phyloP scores from a whole-genome alignment of 2,888 invertebrate genomes.

The Noctua janthina region DNA sequence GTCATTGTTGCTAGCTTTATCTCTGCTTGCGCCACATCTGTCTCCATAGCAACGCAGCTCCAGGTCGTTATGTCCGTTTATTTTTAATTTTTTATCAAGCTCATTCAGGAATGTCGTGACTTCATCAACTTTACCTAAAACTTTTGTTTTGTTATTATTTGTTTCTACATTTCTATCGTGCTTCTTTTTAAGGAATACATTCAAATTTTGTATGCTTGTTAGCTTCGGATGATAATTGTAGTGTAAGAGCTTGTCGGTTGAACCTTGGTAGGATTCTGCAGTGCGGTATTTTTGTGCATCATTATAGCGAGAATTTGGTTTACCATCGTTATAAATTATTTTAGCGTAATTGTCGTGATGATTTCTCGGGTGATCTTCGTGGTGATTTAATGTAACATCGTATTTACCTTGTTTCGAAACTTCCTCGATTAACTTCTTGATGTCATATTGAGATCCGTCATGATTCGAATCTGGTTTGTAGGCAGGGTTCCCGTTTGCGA shows the following conservation, averaged over 20 bases:
- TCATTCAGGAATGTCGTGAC: constrained; percentile 33
- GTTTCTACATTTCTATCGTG: not conserved
- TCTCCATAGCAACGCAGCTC: constrained; percentile 32
- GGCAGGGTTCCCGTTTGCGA: constrained; percentile 31
- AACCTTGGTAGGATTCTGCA: not conserved
- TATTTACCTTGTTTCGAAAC: constrained; percentile 50
- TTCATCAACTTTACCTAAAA: constrained; percentile 4
- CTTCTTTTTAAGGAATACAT: constrained; percentile 36
- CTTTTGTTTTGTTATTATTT: not conserved
- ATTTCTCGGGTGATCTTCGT: constrained; percentile 47
- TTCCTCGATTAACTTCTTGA: constrained; percentile 39
- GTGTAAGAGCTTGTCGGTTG: not conserved
- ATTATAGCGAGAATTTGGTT: not conserved
- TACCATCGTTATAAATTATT: constrained; percentile 13
- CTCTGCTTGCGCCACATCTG: constrained; percentile 32
- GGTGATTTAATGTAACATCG: constrained; percentile 52
- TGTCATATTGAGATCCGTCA: constrained; percentile 17
- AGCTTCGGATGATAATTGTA: constrained; percentile 23
- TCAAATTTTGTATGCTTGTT: constrained; percentile 29
- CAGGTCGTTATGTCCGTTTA: not conserved
- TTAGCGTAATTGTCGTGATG: constrained; percentile 56
- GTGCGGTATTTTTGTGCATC: not conserved
- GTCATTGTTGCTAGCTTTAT: constrained; percentile 8
- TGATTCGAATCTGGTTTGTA: constrained; percentile 14
- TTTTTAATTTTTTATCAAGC: constrained; percentile 11